Evolutionary conservation across 64 coral and sea anemone genomes (phyloP), one percentile per base, ranked within the genome.

Genomic region (Cladopsammia gracilis): DNA sequence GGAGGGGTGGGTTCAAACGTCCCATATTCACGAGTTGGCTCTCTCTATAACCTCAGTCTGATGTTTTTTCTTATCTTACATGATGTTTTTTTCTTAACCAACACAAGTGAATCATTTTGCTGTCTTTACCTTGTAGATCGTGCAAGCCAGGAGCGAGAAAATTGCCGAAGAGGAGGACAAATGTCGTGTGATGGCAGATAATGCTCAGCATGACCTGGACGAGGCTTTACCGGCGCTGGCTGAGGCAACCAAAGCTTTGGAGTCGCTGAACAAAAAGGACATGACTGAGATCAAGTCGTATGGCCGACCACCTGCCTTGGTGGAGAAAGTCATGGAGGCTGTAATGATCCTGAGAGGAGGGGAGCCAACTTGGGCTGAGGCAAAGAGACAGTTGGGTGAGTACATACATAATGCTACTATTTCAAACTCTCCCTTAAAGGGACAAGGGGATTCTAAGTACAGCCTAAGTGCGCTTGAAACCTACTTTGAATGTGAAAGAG

Each of bases 211-310:
- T 22, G 98, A 99, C 58, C 88, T 99, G 9, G 94, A 99, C 52
- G 98, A 99, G 60, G 98, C 98, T 12, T 72, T 99, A 20, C 98
- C 98, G 6, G 98, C 98, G 51, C 73, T 99, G 11, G 94, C 86
- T 44, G 98, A 99, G 52, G 98, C 98, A 12, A 96, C 96, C 62
- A 99, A 99, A 74, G 98, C 98, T 11, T 56, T 99, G 51, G 94
- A 99, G 64, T 93, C 98, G 9, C 70, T 99, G 48, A 99, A 99
- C 86, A 99, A 99, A 88, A 99, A 99, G 16, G 98, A 99, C 64
- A 99, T 99, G 98, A 99, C 98, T 11, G 98, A 99, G 56, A 99
- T 99, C 45, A 99, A 99, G 86, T 99, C 98, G 22, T 99, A 99
- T 66, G 98, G 94, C 47, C 75, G 94, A 10, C 98, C 98, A 0